Conservation (phyloP, 2,888 invertebrate genomes). For the Megastigmus dorsalis region DNA sequence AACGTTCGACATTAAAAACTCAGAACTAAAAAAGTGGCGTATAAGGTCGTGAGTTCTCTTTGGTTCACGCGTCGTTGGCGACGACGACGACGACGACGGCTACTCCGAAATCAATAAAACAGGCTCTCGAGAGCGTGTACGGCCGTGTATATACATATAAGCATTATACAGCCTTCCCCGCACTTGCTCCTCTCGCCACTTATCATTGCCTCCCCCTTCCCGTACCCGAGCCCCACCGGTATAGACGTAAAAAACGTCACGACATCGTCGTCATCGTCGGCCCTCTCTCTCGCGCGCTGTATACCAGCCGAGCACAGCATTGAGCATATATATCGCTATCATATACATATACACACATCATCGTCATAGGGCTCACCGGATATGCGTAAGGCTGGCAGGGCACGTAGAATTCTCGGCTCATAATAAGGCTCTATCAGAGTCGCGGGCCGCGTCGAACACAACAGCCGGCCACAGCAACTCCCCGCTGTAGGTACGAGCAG, state of each 20-base stretch:
- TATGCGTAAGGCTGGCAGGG: slow-evolving; percentile 72
- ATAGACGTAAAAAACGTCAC: slow-evolving; percentile 3
- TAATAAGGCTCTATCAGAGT: slow-evolving; percentile 61
- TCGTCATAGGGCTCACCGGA: slow-evolving; percentile 66
- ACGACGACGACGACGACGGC: background rate
- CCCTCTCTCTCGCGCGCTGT: background rate
- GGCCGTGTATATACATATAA: background rate
- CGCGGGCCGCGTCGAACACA: no score
- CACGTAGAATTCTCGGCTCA: slow-evolving; percentile 74
- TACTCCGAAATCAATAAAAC: slow-evolving; percentile 37
- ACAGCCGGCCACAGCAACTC: no score
- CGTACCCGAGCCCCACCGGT: background rate
- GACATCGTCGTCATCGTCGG: background rate
- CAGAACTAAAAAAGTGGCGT: slow-evolving; percentile 39
- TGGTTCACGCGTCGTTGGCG: slow-evolving; percentile 26
- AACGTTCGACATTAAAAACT: no score
- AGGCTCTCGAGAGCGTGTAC: slow-evolving; percentile 14
- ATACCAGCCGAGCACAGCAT: no score
- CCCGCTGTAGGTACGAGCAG: background rate
- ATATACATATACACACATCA: no score
- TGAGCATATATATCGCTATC: no score
- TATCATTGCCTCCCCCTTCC: background rate
- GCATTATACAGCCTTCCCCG: no score
- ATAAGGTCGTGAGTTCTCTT: slow-evolving; percentile 25
- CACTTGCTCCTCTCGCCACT: no score